These are phyloP conservation scores for Heliconius hortense DNA, from an alignment of 2,888 invertebrate genomes.

Conservation along the genomic window DNA sequence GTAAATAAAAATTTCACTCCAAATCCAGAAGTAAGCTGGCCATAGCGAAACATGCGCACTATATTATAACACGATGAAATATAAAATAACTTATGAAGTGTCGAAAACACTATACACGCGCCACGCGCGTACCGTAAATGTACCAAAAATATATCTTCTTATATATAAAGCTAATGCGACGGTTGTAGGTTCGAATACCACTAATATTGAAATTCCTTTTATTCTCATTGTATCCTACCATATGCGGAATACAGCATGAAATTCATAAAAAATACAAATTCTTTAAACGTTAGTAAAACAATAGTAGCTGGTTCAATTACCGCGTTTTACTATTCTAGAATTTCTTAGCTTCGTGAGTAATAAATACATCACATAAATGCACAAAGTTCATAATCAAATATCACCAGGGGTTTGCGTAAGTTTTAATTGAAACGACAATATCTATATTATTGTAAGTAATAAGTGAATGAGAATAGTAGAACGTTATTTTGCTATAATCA, in stretches of 20 bases:
- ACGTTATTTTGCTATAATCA: not conserved
- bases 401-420: not conserved
- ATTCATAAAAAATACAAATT: not conserved
- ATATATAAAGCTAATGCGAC: not conserved
- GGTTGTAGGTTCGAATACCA: not conserved
- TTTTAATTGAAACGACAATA: no score
- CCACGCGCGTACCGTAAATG: not conserved
- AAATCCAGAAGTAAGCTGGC: not conserved
- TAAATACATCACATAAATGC: not conserved
- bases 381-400: not conserved
- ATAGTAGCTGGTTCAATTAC: not conserved
- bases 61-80: conserved; percentile 14
- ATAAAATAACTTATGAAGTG: conserved; percentile 14
- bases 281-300: not conserved
- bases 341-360: not conserved
- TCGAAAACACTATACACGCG: not conserved
- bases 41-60: not conserved
- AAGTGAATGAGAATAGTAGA: not conserved
- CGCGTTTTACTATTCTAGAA: not conserved
- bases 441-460: no score
- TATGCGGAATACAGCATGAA: not conserved
- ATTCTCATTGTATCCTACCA: no score
- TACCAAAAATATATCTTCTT: not conserved
- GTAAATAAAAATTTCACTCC: conserved; percentile 12
- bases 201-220: not conserved